Conservation (phyloP, 2,113 vertebrate species). For the Empidonax alnorum region DNA sequence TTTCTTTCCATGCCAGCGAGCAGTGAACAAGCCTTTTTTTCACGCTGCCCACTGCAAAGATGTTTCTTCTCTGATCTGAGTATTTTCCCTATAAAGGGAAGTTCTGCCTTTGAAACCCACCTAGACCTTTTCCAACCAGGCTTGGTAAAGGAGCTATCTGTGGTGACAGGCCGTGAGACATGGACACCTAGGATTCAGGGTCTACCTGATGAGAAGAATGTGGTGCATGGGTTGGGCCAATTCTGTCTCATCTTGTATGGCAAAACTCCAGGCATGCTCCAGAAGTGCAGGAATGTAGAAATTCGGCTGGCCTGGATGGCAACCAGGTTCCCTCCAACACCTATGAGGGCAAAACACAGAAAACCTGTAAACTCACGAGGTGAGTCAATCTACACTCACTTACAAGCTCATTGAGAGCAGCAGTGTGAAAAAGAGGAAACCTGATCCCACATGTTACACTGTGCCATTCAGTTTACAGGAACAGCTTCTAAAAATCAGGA, state of each 20-base stretch:
- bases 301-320: constrained; percentile 96
- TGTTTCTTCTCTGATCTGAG: background rate
- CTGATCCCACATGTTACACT: background rate
- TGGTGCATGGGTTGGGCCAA: constrained; percentile 89
- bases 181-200: background rate
- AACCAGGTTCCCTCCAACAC: constrained; percentile 95
- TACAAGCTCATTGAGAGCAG: background rate
- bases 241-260: constrained; percentile 89
- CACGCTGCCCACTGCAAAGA: background rate
- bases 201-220: constrained; percentile 90
- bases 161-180: background rate
- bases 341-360: constrained; percentile 60
- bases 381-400: background rate
- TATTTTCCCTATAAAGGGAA: background rate
- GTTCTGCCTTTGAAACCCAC: constrained; percentile 21
- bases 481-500: background rate
- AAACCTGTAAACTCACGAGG: background rate
- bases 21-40: background rate
- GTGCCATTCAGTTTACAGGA: background rate
- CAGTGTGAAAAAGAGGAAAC: background rate
- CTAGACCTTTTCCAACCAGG: background rate
- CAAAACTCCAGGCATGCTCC: constrained; percentile 89
- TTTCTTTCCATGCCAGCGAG: background rate
- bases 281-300: constrained; percentile 93
- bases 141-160: background rate